Conservation (phyloP, 2,888 invertebrate species). For the Dasysyrphus tricinctus region DNA sequence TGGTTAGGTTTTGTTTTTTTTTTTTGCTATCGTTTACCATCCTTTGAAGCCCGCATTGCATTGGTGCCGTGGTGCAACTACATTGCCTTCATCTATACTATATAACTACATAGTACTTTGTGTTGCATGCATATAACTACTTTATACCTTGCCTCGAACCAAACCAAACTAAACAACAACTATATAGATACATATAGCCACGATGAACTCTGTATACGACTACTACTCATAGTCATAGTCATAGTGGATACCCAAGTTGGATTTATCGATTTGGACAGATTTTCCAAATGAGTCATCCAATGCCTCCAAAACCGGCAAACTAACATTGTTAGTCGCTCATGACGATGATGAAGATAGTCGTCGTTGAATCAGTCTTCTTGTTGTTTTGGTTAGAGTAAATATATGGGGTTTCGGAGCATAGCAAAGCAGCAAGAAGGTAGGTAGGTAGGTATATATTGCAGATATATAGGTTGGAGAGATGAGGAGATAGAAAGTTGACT, state of each 20-base stretch:
- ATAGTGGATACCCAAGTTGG: slow-evolving; percentile 46
- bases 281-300: slow-evolving; percentile 74
- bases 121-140: slow-evolving; percentile 47
- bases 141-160: slow-evolving; percentile 5
- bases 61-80: slow-evolving; percentile 47
- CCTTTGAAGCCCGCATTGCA: slow-evolving; percentile 65
- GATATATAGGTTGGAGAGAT: slow-evolving; percentile 45
- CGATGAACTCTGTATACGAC: background rate
- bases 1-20: background rate
- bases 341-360: slow-evolving; percentile 48
- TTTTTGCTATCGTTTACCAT: slow-evolving; percentile 55
- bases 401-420: background rate
- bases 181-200: background rate
- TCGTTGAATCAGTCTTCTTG: slow-evolving; percentile 12
- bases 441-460: background rate
- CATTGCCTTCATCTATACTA: slow-evolving; percentile 17
- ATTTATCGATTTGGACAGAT: slow-evolving; percentile 75
- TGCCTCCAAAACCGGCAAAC: slow-evolving; percentile 64
- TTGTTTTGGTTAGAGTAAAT: background rate
- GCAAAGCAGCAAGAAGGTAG: background rate
- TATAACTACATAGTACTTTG: slow-evolving; percentile 13
- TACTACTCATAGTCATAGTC: slow-evolving; percentile 59
- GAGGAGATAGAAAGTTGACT: slow-evolving; percentile 55
- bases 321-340: slow-evolving; percentile 56
- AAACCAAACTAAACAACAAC: slow-evolving; percentile 17